Evolutionary conservation across 92 coral and sea anemone genomes (phyloP), one percentile per base, ranked within the genome.

Genomic region (Porites divaricata): DNA sequence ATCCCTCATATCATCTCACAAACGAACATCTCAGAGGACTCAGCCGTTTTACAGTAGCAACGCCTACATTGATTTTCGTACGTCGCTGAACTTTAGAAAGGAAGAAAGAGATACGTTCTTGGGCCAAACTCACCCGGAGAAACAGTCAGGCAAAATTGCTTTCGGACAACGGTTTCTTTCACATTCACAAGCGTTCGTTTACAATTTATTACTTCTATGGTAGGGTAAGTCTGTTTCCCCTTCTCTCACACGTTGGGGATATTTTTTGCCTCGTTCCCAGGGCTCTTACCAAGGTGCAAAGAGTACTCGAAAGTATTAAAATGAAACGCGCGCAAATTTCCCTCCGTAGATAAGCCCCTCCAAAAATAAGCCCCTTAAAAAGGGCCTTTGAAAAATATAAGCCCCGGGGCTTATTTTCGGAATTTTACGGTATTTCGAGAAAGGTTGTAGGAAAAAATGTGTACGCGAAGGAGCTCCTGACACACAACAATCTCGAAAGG

Each of bases 121-220:
- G 61, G 0, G 23, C 21, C 52, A 51, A 17, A 49, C 19, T 72
- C 5, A 50, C 3, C 21, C 10, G 25, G 8, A 12, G 19, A 71
- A 3, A 51, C n/a, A 15, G n/a, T 4, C 49, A 15, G 20, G 59
- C 4, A 12, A 4, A 70, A 24, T 15, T 19, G 61, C 20, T n/a
- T 23, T 15, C 16, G 16, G 49, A 57, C 67, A 26, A 21, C 61
- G 13, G 63, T 67, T 67, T 79, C 73, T 21, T 68, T 80, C 75
- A 80, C 21, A 19, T 9, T 24, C n/a, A 67, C 13, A 52, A 41
- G 59, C 56, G n/a, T 35, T 35, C 85, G n/a, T 23, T 50, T 23
- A 17, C 74, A 41, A 66, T 35, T 35, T 35, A 35, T 35, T 35
- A 35, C 45, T 35, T 35, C 83, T 8, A 1, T 76, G 76, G 85